Evolutionary conservation across 2,888 invertebrate species (phyloP).

Genomic region (Nemoura dubitans): DNA sequence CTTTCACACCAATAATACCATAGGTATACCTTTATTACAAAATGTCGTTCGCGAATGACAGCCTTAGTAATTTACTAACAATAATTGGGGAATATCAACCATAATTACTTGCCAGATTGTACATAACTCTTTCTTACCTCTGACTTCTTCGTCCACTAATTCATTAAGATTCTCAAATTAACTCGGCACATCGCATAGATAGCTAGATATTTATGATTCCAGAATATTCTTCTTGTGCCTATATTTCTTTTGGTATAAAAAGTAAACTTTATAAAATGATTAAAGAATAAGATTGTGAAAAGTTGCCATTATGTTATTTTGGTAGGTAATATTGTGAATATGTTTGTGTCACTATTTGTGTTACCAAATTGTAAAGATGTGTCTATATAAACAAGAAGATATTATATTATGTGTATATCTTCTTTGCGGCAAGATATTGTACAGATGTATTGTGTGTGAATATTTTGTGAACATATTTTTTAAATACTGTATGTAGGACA

Average conservation of each 20-base stretch:
- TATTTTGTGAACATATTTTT: not conserved
- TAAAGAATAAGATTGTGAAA: not conserved
- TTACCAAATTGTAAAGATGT: not conserved
- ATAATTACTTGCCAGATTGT: conserved; percentile 16
- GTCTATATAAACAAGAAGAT: not conserved
- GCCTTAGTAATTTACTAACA: conserved; percentile 21
- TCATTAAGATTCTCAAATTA: not conserved
- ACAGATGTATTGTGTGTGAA: not conserved
- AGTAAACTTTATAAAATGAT: not conserved
- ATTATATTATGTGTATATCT: not conserved
- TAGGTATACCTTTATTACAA: too few relatives aligned
- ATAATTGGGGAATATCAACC: not conserved
- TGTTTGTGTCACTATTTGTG: not conserved
- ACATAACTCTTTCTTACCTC: not conserved
- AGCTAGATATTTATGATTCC: not conserved
- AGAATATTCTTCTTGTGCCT: conserved; percentile 19
- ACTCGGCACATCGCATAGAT: not conserved
- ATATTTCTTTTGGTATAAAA: not conserved
- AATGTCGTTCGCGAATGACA: not conserved
- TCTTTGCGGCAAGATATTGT: not conserved
- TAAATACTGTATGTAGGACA: not conserved
- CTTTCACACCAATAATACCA: conserved; percentile 13
- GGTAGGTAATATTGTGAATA: not conserved
- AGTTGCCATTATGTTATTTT: not conserved
- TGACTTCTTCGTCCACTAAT: not conserved